phyloP scores from a whole-genome alignment of 2,797 vertebrate genomes.

The Acomys russatus region DNA sequence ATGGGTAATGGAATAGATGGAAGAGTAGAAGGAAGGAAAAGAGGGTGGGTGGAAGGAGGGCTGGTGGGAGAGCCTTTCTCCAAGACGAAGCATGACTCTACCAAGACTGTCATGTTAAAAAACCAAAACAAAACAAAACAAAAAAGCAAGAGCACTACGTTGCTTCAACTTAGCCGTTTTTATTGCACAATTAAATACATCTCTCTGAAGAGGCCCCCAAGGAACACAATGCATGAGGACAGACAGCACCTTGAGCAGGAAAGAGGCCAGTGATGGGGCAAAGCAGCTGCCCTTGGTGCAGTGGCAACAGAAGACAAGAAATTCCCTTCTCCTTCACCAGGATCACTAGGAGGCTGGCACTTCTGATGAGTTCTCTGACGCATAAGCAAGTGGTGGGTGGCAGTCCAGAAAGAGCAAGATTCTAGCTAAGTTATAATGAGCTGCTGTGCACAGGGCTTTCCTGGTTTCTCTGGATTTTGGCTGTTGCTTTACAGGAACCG shows the following conservation, averaged over 20 bases:
- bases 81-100: constrained; percentile 8
- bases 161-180: constrained; percentile 68
- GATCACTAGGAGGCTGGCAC: neutral
- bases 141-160: neutral
- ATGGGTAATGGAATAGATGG: no score
- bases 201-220: neutral
- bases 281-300: neutral
- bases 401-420: neutral
- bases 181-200: constrained; percentile 69
- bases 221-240: neutral
- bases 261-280: neutral
- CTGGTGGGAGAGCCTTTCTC: neutral
- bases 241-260: neutral
- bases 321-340: neutral
- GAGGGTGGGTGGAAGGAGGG: neutral
- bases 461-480: neutral
- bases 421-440: constrained; percentile 10
- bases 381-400: neutral
- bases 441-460: neutral
- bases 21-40: neutral
- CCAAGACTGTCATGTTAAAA: neutral
- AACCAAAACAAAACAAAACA: no score
- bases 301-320: neutral
- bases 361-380: constrained; percentile 26
- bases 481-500: neutral